phyloP scores from a whole-genome alignment of 2,888 invertebrate species.

The Poecilus cupreus region DNA sequence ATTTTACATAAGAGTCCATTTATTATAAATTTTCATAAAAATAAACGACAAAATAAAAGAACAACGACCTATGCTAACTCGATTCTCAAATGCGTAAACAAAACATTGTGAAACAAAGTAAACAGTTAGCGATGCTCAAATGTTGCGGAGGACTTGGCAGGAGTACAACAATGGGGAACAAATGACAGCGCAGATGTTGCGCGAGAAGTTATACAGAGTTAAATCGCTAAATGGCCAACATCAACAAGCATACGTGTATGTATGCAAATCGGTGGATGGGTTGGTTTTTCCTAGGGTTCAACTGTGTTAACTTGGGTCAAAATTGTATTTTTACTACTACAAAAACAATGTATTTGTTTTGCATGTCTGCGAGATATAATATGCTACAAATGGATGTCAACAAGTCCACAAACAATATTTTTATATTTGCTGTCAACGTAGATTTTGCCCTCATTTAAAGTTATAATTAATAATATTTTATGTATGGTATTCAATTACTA shows the following conservation, averaged over 20 bases:
- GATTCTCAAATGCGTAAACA: conserved; percentile 10
- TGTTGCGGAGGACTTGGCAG: not conserved
- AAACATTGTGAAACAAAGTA: conserved; percentile 32
- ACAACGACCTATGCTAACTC: conserved; percentile 16
- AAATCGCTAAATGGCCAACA: conserved; percentile 30
- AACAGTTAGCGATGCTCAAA: conserved; percentile 6
- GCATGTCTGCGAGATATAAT: not conserved
- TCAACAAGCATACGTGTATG: not conserved
- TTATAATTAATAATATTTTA: too few relatives aligned
- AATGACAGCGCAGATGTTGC: conserved; percentile 19
- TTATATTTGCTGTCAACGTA: too few relatives aligned
- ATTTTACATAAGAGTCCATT: not conserved
- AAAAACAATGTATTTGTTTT: not conserved
- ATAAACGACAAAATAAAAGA: not conserved
- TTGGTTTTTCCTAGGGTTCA: not conserved
- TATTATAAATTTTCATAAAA: not conserved
- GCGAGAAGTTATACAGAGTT: not conserved
- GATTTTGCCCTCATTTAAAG: too few relatives aligned
- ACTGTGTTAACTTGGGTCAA: not conserved
- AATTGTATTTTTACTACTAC: not conserved
- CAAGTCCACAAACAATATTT: not conserved
- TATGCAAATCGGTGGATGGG: not conserved
- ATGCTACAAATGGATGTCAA: not conserved
- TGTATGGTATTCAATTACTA: too few relatives aligned
- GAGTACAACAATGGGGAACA: conserved; percentile 12